These are phyloP conservation scores for Mamestra configurata DNA, from an alignment of 1,140 invertebrate species.

Conservation along the genomic window DNA sequence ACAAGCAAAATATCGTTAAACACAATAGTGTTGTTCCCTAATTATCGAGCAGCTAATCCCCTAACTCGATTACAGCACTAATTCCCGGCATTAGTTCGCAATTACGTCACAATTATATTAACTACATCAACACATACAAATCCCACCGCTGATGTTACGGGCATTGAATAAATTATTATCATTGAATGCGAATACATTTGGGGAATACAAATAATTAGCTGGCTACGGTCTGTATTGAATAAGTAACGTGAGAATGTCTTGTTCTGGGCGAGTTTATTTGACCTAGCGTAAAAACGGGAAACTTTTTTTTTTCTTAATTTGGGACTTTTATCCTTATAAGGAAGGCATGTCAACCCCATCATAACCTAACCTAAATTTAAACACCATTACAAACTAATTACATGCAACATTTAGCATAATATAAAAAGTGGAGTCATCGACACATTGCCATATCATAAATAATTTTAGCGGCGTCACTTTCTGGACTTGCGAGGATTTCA, in stretches of 20 bases:
- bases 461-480: too few relatives aligned
- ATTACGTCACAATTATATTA: slow-evolving; percentile 32
- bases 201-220: slow-evolving; percentile 9
- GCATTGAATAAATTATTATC: slow-evolving; percentile 35
- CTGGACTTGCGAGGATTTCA: too few relatives aligned
- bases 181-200: slow-evolving; percentile 26
- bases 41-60: slow-evolving; percentile 23
- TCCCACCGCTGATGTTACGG: slow-evolving; percentile 15
- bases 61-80: slow-evolving; percentile 26
- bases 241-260: background rate
- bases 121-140: slow-evolving; percentile 37
- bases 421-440: too few relatives aligned
- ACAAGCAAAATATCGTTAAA: background rate
- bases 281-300: background rate
- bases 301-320: too few relatives aligned
- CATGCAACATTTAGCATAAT: too few relatives aligned
- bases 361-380: too few relatives aligned
- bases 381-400: too few relatives aligned
- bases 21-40: slow-evolving; percentile 9
- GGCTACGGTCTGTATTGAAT: background rate
- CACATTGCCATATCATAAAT: too few relatives aligned
- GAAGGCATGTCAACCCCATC: too few relatives aligned
- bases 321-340: too few relatives aligned
- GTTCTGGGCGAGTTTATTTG: background rate
- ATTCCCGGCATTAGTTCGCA: slow-evolving; percentile 18